Base-by-base conservation (phyloP, 2,113 vertebrate species). In the Cheirogaleus medius region DNA sequence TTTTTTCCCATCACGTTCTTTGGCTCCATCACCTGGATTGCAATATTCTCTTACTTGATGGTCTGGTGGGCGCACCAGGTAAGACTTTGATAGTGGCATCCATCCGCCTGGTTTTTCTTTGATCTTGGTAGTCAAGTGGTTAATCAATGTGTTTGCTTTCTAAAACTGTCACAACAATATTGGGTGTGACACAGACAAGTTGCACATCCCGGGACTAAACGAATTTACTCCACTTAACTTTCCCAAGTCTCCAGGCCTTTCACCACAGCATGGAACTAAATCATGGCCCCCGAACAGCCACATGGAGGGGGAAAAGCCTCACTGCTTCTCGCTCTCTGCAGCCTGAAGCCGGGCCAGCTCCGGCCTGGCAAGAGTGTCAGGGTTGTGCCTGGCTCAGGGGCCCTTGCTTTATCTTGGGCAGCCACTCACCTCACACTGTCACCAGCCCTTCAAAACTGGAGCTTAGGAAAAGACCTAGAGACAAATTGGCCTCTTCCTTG, bases 41-140 rank as follows among this genome's bases (percentile, higher is more conserved):
- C 99, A 27, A 97, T 98, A 93, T 99, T 99, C 98, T 99, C 99
- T 88, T 99, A 99, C 97, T 98, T 99, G 76, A 99, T 99, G 99
- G 99, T 99, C 97, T 99, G 99, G 99, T 99, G 99, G 99, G 99
- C 99, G 86, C 99, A 99, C 97, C 99, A 99, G 99, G 99, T 99
- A 99, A 98, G 98, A 83, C 18, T 20, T 23, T 85, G 54, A 56
- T 13, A 42, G 6, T 6, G 27, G 54, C 8, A 14, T 32, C 4
- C 44, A 23, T 47, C 66, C 66, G 10, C 58, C 68, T 87, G n/a
- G 10, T 47, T 93, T 63, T 47, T 42, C 76, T 87, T n/a, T 49
- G 25, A 68, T 58, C 60, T n/a, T 47, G 42, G 18, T 80, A 95
- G 77, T 66, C 83, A 80, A 25, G 54, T 64, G 32, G 37, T 39